A percentile compares a stretch with the other conserved stretches of the same genome.
These are phyloP conservation scores for Centroberyx gerrardi DNA, from an alignment of 2,797 vertebrate species.

Conservation along the genomic window DNA sequence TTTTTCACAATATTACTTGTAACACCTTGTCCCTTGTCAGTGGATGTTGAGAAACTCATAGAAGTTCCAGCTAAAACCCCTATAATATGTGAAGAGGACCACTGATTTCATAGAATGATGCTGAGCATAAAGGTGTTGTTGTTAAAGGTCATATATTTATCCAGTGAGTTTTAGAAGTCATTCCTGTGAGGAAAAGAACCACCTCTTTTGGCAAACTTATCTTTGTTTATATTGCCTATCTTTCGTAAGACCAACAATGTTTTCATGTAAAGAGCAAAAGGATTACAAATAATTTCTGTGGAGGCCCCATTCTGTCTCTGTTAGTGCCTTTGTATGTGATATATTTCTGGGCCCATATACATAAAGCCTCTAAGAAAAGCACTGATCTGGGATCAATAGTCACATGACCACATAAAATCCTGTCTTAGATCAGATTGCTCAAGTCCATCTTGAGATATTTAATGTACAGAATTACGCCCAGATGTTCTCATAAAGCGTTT, in stretches of 20 bases:
- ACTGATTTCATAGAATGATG: constrained; percentile 29
- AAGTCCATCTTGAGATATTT: neutral
- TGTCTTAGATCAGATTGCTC: constrained; percentile 2
- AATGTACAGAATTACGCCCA: constrained; percentile 22
- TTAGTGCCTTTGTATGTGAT: constrained; percentile 45
- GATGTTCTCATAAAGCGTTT: neutral
- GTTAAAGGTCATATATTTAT: constrained; percentile 3
- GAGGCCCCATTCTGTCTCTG: constrained; percentile 38
- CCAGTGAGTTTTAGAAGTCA: constrained; percentile 41
- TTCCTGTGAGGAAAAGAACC: constrained; percentile 57
- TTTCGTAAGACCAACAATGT: constrained; percentile 45
- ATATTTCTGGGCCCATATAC: constrained; percentile 14
- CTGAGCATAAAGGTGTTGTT: neutral
- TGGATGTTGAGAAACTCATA: too few relatives aligned
- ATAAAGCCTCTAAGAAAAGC: neutral
- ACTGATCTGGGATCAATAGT: constrained; percentile 14
- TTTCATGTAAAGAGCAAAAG: constrained; percentile 29
- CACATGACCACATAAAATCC: neutral
- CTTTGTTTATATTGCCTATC: constrained; percentile 1
- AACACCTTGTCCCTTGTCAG: constrained; percentile 17
- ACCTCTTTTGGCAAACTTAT: constrained; percentile 15
- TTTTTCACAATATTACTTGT: constrained; percentile 11
- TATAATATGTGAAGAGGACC: constrained; percentile 52
- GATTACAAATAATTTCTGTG: constrained; percentile 10
- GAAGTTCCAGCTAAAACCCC: constrained; percentile 19